Evolutionary conservation across 2,888 invertebrate species (phyloP), one percentile per base, ranked within the genome.

Genomic region (Eubasilissa splendida): DNA sequence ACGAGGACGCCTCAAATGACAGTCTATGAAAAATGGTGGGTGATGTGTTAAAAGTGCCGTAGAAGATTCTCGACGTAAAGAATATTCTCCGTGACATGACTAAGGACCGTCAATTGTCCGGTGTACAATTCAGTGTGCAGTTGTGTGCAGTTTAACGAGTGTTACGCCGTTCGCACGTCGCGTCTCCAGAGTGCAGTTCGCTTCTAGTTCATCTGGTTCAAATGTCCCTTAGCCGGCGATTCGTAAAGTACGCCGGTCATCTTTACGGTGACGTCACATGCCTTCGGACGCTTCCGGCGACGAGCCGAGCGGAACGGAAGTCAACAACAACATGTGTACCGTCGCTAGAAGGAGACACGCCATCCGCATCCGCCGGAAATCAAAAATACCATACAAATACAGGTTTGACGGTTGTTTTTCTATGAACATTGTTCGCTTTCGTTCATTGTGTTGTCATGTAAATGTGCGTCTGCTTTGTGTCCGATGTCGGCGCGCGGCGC

Each of bases 291-390:
- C 76, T 65, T 76, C 77, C 65, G 65, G 60, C 50, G 77, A 68
- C 12, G 80, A 77, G 60, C 65, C 77, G 59, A 63, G 73, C 33
- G 80, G 76, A 85, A 86, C 84, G 85, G 85, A 83, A 85, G 85
- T 82, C 86, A 86, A 81, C 86, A 87, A 79, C 79, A 81, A 80
- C 68, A 66, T 70, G 66, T 59, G 76, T 59, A n/a, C 89, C 86
- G 87, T 89, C 87, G 79, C 89, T 87, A 89, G 88, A 85, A 85
- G 90, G 87, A 88, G 90, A 86, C 87, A 88, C 86, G 90, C 90
- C 88, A 87, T 90, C 87, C 90, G 87, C 85, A 86, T 88, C 80
- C 90, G 89, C 84, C 87, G 89, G 85, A 90, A 89, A 86, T 86
- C 89, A 75, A 90, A 90, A 87, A 87, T 90, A 84, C 85, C 87